phyloP scores from a whole-genome alignment of 2,113 vertebrate species.

The Nerophis ophidion region DNA sequence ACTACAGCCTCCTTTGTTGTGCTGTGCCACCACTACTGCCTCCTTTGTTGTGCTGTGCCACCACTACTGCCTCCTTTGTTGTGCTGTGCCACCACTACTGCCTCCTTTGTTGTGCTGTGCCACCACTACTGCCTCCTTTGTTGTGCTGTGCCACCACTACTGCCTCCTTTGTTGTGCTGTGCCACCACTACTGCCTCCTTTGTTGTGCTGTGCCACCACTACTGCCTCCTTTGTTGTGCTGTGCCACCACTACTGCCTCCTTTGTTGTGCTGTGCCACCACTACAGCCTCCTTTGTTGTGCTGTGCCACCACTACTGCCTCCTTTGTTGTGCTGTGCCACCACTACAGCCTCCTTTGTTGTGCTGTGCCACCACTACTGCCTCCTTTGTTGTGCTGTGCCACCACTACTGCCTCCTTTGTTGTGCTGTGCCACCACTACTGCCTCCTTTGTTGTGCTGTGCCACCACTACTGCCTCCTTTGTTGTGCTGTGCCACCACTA shows the following conservation, averaged over 20 bases:
- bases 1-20: too few species aligned
- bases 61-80: too few species aligned
- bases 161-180: slow-evolving; percentile 22
- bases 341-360: slow-evolving; percentile 16
- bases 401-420: slow-evolving; percentile 14
- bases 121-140: too few species aligned
- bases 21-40: neutral
- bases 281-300: slow-evolving; percentile 18
- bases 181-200: too few species aligned
- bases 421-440: too few species aligned
- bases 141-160: neutral
- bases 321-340: neutral
- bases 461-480: slow-evolving; percentile 5
- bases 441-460: neutral
- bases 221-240: slow-evolving; percentile 20
- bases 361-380: too few species aligned
- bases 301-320: too few species aligned
- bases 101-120: slow-evolving; percentile 24
- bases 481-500: too few species aligned
- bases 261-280: neutral
- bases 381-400: neutral
- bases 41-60: slow-evolving; percentile 29
- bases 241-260: too few species aligned
- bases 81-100: neutral
- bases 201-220: neutral